Evolutionary conservation across 2,113 vertebrate species (phyloP).

Genomic region (Megaceryle torquata): DNA sequence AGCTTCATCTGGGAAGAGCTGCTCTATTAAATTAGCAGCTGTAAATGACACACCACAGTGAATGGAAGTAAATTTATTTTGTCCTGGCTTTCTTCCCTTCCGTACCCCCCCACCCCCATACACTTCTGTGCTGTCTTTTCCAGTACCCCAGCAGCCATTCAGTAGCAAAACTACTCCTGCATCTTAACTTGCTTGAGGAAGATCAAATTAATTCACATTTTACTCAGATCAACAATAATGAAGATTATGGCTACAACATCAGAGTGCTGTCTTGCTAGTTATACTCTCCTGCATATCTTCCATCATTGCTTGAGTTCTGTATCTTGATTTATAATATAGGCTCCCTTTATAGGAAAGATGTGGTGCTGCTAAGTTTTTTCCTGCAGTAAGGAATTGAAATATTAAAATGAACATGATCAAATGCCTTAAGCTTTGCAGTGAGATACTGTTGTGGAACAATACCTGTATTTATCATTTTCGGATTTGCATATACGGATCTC

Average conservation of each 20-base stretch:
- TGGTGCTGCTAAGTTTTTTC: background rate
- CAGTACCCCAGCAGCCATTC: background rate
- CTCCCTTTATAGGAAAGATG: background rate
- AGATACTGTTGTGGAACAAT: background rate
- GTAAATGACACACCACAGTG: background rate
- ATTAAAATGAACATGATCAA: background rate
- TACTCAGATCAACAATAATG: background rate
- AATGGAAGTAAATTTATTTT: background rate
- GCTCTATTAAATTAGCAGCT: background rate
- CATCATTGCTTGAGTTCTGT: constrained; percentile 20
- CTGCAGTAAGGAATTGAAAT: background rate
- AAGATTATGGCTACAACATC: background rate
- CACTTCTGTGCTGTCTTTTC: background rate
- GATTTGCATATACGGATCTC: background rate
- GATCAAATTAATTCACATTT: background rate
- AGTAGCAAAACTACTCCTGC: background rate
- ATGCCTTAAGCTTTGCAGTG: background rate
- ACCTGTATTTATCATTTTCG: background rate
- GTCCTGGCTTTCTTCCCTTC: background rate
- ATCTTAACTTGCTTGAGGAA: background rate
- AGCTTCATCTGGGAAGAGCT: background rate
- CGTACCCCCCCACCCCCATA: too few species aligned
- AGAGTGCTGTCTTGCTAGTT: background rate
- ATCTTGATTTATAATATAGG: constrained; percentile 3
- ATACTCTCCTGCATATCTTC: background rate